These are phyloP conservation scores for Tiphia femorata DNA, from an alignment of 2,888 invertebrate species.

Conservation along the genomic window DNA sequence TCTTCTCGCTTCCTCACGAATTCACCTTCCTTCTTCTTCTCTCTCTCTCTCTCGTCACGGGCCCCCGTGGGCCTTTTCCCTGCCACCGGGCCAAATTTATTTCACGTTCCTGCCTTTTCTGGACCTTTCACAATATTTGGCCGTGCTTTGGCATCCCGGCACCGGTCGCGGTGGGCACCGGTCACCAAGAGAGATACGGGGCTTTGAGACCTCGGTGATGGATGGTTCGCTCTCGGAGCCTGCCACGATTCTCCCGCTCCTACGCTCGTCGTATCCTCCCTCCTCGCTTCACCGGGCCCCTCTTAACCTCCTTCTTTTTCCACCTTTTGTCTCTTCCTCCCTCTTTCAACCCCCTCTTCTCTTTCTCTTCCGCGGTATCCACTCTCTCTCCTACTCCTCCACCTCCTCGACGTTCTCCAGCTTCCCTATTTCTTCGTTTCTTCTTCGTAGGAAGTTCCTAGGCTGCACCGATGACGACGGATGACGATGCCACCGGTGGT, in stretches of 20 bases:
- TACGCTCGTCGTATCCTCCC: too few relatives aligned
- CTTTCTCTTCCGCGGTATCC: slow-evolving; percentile 27
- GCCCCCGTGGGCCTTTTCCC: slow-evolving; percentile 37
- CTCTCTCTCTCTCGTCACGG: slow-evolving; percentile 24
- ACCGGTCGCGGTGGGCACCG: too few relatives aligned
- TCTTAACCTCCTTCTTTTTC: slow-evolving; percentile 22
- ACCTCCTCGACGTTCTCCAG: too few relatives aligned
- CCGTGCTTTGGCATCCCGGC: slow-evolving; percentile 59
- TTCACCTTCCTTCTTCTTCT: slow-evolving; percentile 15
- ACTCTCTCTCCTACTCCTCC: too few relatives aligned
- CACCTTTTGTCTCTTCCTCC: slow-evolving; percentile 19
- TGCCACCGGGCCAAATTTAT: slow-evolving; percentile 59
- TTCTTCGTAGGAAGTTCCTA: too few relatives aligned
- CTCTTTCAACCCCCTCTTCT: slow-evolving; percentile 22
- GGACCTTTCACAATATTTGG: slow-evolving; percentile 70
- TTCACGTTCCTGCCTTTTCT: slow-evolving; percentile 68
- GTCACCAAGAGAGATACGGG: slow-evolving; percentile 60
- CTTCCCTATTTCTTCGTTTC: too few relatives aligned
- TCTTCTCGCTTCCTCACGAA: too few relatives aligned
- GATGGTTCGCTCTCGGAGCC: slow-evolving; percentile 56
- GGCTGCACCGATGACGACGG: too few relatives aligned
- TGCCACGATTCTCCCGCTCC: slow-evolving; percentile 42
- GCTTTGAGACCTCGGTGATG: slow-evolving; percentile 65
- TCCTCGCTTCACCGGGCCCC: too few relatives aligned
- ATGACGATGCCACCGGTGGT: too few relatives aligned